Conservation (phyloP, 2,888 invertebrate species). For the Gnatocerus cornutus region DNA sequence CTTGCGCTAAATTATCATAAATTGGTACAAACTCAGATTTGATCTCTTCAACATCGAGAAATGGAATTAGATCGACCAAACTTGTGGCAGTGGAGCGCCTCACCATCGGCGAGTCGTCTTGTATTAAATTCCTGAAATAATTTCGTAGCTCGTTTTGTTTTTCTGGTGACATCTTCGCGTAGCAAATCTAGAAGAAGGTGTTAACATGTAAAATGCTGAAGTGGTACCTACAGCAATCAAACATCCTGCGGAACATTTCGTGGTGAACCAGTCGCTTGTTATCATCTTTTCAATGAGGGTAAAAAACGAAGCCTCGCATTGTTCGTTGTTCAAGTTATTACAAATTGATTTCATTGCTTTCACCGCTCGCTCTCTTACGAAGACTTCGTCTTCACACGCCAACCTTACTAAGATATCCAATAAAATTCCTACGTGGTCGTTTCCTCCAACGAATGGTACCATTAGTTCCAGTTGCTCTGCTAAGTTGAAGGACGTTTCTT, state of each 20-base stretch:
- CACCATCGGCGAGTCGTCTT: conserved; percentile 66
- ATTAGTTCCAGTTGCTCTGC: conserved; percentile 64
- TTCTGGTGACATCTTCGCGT: conserved; percentile 61
- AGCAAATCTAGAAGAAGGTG: conserved; percentile 59
- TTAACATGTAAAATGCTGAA: not conserved
- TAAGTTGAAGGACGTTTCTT: conserved; percentile 63
- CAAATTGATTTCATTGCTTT: conserved; percentile 61
- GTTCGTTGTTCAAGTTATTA: conserved; percentile 55
- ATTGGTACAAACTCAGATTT: conserved; percentile 64
- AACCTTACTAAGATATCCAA: conserved; percentile 64
- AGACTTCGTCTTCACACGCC: conserved; percentile 63
- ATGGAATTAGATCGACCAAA: conserved; percentile 60
- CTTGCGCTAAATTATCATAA: conserved; percentile 63
- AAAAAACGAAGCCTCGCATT: conserved; percentile 59
- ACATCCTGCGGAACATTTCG: conserved; percentile 62
- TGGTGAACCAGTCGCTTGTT: conserved; percentile 62
- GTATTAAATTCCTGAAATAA: conserved; percentile 60
- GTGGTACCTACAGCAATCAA: conserved; percentile 59
- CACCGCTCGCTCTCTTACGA: conserved; percentile 63
- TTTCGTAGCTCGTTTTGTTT: conserved; percentile 61
- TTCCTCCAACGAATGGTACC: conserved; percentile 65
- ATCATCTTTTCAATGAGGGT: conserved; percentile 61
- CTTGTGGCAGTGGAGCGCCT: conserved; percentile 61
- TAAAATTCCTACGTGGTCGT: conserved; percentile 60
- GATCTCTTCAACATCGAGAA: conserved; percentile 61